These are phyloP conservation scores for Antennarius striatus DNA, from an alignment of 2,113 vertebrate genomes.

Conservation along the genomic window DNA sequence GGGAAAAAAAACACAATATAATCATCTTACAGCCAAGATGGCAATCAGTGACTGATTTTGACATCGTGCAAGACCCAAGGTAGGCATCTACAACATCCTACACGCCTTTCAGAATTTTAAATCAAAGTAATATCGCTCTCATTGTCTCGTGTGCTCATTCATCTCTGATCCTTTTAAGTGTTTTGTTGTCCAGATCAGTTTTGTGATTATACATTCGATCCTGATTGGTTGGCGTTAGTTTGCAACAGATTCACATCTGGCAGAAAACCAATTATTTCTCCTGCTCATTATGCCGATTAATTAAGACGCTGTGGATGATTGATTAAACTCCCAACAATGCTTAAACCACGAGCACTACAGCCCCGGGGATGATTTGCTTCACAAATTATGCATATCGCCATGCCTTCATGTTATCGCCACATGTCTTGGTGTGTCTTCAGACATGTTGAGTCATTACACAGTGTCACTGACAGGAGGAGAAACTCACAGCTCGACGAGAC, in stretches of 20 bases:
- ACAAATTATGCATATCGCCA: slow-evolving; percentile 29
- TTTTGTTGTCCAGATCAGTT: slow-evolving; percentile 56
- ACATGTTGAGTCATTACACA: slow-evolving; percentile 24
- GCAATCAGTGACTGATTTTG: slow-evolving; percentile 18
- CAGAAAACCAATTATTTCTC: slow-evolving; percentile 75
- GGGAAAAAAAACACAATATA: slow-evolving; percentile 1
- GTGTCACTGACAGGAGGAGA: not conserved
- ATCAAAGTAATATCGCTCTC: slow-evolving; percentile 30
- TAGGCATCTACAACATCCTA: too few species aligned
- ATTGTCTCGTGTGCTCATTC: slow-evolving; percentile 49
- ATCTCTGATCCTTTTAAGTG: slow-evolving; percentile 46
- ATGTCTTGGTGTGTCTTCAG: slow-evolving; percentile 11
- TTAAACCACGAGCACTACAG: slow-evolving; percentile 34
- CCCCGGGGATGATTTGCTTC: slow-evolving; percentile 49
- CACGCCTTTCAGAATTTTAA: slow-evolving; percentile 5
- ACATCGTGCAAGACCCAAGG: slow-evolving; percentile 27
- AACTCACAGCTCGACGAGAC: slow-evolving; percentile 27
- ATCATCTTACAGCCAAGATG: slow-evolving; percentile 1
- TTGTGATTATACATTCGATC: slow-evolving; percentile 52
- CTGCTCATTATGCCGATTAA: slow-evolving; percentile 73
- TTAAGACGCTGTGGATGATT: slow-evolving; percentile 71
- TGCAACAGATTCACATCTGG: slow-evolving; percentile 69
- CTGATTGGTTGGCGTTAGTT: slow-evolving; percentile 64
- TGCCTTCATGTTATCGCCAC: slow-evolving; percentile 43
- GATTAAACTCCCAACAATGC: slow-evolving; percentile 71